These are phyloP conservation scores for Paratilapia polleni DNA, from an alignment of 2,113 vertebrate genomes.

Conservation along the genomic window DNA sequence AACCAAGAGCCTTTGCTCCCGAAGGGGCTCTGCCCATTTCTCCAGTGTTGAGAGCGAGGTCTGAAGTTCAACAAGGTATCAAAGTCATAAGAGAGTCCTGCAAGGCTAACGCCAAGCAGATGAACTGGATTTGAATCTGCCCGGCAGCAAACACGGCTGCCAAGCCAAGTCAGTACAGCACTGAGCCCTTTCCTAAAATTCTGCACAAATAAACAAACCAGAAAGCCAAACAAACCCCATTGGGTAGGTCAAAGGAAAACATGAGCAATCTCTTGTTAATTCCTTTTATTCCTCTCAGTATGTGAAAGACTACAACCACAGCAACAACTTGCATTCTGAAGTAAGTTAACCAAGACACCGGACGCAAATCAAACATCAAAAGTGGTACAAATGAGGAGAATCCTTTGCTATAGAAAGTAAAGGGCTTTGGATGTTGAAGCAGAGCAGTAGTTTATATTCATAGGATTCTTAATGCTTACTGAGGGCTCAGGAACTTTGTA, in stretches of 20 bases:
- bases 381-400: conserved; percentile 30
- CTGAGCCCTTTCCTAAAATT: conserved; percentile 69
- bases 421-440: conserved; percentile 63
- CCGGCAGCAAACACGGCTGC: conserved; percentile 32
- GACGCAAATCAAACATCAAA: conserved; percentile 44
- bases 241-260: conserved; percentile 38
- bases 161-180: conserved; percentile 49
- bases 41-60: conserved; percentile 94
- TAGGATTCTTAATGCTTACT: conserved; percentile 67
- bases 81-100: conserved; percentile 33
- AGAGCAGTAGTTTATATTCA: conserved; percentile 66
- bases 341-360: conserved; percentile 27
- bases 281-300: conserved; percentile 51
- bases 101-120: conserved; percentile 3
- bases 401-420: conserved; percentile 61
- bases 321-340: conserved; percentile 48
- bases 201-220: conserved; percentile 73
- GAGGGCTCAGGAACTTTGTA: conserved; percentile 82
- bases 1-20: conserved; percentile 87
- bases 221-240: conserved; percentile 61
- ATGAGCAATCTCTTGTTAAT: conserved; percentile 17
- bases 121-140: conserved; percentile 41
- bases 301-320: conserved; percentile 63
- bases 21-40: conserved; percentile 90
- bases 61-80: conserved; percentile 72